Conservation (phyloP, 2,888 invertebrate species). For the Cosmia pyralina region DNA sequence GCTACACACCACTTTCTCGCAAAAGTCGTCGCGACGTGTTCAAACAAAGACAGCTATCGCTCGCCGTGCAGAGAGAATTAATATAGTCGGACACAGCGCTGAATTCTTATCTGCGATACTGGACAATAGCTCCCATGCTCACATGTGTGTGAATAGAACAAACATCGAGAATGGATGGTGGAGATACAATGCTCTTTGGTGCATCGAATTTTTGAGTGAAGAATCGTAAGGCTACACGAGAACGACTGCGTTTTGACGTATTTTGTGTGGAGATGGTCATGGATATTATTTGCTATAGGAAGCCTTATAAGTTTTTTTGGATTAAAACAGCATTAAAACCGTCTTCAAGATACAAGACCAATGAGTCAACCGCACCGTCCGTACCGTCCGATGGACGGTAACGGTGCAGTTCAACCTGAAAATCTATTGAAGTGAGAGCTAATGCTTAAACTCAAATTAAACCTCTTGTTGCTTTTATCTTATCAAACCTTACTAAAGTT, state of each 20-base stretch:
- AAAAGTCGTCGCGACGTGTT: constrained; percentile 45
- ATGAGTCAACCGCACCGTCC: no score
- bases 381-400: no score
- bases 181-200: background rate
- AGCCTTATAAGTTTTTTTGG: accelerated
- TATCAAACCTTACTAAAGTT: background rate
- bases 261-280: background rate
- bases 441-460: background rate
- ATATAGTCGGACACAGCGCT: constrained; percentile 41
- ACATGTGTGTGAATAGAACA: background rate
- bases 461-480: background rate
- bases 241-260: background rate
- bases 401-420: background rate
- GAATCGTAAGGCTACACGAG: background rate
- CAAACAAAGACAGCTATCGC: constrained; percentile 54
- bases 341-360: background rate
- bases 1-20: constrained; percentile 11
- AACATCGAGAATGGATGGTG: background rate
- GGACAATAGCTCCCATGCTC: constrained; percentile 10
- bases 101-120: constrained; percentile 45
- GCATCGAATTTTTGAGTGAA: background rate
- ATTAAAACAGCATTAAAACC: background rate
- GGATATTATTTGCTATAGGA: background rate
- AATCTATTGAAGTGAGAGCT: background rate
- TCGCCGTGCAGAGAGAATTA: constrained; percentile 56